Conservation (phyloP, 2,113 vertebrate species). For the Ptychochromis oligacanthus region DNA sequence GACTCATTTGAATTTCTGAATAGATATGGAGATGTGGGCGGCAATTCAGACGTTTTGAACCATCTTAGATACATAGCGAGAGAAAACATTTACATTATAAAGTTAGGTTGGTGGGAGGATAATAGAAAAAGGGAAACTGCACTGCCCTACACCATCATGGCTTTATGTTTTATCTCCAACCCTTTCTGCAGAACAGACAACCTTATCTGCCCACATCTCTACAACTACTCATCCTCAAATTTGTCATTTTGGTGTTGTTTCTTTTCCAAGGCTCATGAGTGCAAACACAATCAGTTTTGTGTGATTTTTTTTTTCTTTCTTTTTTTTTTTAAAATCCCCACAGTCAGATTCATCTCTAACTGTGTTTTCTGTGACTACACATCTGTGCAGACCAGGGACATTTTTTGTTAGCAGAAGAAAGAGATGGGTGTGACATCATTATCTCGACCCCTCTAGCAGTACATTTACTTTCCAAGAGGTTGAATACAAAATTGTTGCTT, state of each 20-base stretch:
- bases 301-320: neutral
- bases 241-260: neutral
- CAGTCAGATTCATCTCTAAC: neutral
- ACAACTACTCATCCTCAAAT: neutral
- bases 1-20: neutral
- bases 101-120: slow-evolving; percentile 2
- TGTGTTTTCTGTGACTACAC: neutral
- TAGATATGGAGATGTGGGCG: neutral
- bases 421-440: neutral
- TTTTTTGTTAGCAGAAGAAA: neutral
- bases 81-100: slow-evolving; percentile 2
- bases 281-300: neutral
- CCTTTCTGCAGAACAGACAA: slow-evolving; percentile 1
- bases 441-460: neutral
- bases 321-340: neutral
- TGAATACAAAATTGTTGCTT: slow-evolving; percentile 7
- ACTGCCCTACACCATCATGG: neutral
- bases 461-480: neutral
- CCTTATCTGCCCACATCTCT: neutral
- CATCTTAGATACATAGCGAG: neutral
- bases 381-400: neutral
- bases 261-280: neutral
- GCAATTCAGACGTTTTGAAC: slow-evolving; percentile 5
- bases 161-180: neutral
- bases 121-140: neutral